Evolutionary conservation across 2,888 invertebrate genomes (phyloP), one percentile per base, ranked within the genome.

Genomic region (Andrena trimmerana): DNA sequence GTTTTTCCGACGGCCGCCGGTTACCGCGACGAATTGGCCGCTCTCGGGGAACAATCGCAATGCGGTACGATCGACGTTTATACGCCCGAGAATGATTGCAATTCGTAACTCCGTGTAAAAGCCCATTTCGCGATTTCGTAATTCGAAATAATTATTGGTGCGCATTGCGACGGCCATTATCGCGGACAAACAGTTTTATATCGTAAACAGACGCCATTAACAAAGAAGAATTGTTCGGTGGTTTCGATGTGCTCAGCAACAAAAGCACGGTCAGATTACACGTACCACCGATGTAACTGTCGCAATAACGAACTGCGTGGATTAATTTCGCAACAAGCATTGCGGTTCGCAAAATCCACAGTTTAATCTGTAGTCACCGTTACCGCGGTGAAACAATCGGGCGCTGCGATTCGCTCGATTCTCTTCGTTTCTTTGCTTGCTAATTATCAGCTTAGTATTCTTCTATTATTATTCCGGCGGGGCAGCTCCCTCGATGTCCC

Each of bases 151-250:
- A 89, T 89, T 89, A 89, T 89, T 85, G 87, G 80, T 85, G 86
- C 87, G 89, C 87, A 89, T 85, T 89, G 89, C 89, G 89, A 86
- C 85, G 87, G 89, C 87, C 86, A 89, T 89, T 87, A 89, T 87
- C 89, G 89, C 82, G 85, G 85, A 89, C 89, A 89, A 89, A 89
- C 89, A 89, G 87, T 89, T 89, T 88, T 88, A 89, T 89, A 89
- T 89, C 87, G 89, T 86, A 85, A 88, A 87, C 86, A 87, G 88
- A 86, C 89, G 87, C 89, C 88, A 88, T 88, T 88, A 88, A 88
- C 88, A 88, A 87, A 87, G 88, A 88, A 88, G 88, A 87, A 88
- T 88, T 85, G 88, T 88, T 86, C 78, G 87, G 75, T 78, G 88
- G 82, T 87, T 84, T 88, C 88, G 88, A 87, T 88, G 88, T 84